Evolutionary conservation across 2,797 vertebrate genomes (phyloP), one percentile per base, ranked within the genome.

Genomic region (Craterocephalus amniculus): DNA sequence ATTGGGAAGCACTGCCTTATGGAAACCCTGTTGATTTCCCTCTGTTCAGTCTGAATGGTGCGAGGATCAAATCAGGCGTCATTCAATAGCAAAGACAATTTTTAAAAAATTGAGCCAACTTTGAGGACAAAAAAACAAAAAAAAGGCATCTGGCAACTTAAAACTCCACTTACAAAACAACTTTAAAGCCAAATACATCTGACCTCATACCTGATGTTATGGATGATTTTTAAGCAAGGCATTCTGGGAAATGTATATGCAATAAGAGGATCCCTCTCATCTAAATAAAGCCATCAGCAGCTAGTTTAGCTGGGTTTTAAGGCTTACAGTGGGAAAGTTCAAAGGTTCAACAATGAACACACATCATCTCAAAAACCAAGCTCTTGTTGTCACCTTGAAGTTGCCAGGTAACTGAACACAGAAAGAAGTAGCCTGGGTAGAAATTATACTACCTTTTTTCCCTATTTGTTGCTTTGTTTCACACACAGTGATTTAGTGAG

Each of bases 41-140:
- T 72, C 45, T 38, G 32, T 38, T 16, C 26, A 22, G 32, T 72
- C 59, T 63, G 77, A 73, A 70, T 63, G 59, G 57, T 35, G 49
- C 11, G 48, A 35, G 45, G 67, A 76, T 81, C 57, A 70, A 83
- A 74, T 55, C 63, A 67, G 72, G 63, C 76, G 29, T 36, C 48
- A n/a, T 63, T 84, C 86, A 87, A 86, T 82, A 83, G 43, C 63
- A 36, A 36, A 59, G 29, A n/a, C n/a, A n/a, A 26, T 48, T 55
- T 78, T 72, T 32, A 81, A 72, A 22, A 69, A 59, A 66, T 61
- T 67, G 61, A 78, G 43, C 14, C 14, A 40, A 40, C 36, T 2
- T 62, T 45, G 63, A 66, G 80, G 68, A 84, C 58, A 35, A 35
- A 9, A 35, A 35, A 9, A 35, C 34, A 35, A 8, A n/a, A n/a